phyloP scores from a whole-genome alignment of 2,113 vertebrate species.

The Neopipo cinnamomea region DNA sequence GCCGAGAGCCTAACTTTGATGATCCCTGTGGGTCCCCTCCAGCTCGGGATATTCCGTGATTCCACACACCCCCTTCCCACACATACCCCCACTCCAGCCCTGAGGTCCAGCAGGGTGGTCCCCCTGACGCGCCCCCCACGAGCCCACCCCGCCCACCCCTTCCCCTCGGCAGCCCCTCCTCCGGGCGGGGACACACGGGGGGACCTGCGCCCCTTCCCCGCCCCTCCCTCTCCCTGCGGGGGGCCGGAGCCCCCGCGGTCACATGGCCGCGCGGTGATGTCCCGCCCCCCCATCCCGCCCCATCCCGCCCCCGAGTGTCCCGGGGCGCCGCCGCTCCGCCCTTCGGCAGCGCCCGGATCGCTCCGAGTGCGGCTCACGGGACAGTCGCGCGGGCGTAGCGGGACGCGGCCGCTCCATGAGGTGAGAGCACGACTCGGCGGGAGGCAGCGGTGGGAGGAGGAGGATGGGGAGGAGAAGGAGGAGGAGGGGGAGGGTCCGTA shows the following conservation, averaged over 20 bases:
- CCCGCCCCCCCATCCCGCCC: not conserved
- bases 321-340: not conserved
- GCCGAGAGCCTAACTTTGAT: fast-evolving
- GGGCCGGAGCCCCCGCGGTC: not conserved
- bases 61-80: not conserved
- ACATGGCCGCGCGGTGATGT: not conserved
- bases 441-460: not conserved
- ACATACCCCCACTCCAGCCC: fast-evolving
- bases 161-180: not conserved
- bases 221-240: not conserved
- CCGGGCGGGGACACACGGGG: no score
- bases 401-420: not conserved
- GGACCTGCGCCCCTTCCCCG: not conserved
- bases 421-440: not conserved
- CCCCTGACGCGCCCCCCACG: not conserved
- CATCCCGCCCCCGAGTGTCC: not conserved
- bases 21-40: not conserved
- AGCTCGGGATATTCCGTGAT: fast-evolving
- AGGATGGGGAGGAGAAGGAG: no score
- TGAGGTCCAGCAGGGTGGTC: fast-evolving
- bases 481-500: not conserved
- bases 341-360: not conserved
- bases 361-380: not conserved
- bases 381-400: not conserved
- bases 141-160: fast-evolving